phyloP scores from a whole-genome alignment of 2,888 invertebrate genomes.

The Oegoconia quadripuncta region DNA sequence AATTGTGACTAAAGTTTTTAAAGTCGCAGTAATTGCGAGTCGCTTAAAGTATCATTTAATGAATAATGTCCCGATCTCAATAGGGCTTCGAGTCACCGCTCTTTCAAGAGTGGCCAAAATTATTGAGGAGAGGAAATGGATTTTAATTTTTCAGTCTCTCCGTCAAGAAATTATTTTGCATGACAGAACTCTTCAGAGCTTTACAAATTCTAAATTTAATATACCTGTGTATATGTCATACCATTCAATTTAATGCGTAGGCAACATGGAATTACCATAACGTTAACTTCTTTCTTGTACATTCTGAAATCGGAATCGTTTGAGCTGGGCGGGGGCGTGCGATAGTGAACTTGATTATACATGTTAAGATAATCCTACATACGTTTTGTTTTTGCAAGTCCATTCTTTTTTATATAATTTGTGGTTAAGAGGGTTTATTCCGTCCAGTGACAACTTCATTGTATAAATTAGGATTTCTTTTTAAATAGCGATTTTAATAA shows the following conservation, averaged over 20 bases:
- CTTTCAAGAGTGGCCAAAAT: conserved; percentile 44
- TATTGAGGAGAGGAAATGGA: conserved; percentile 46
- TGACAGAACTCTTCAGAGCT: conserved; percentile 57
- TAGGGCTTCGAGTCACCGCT: conserved; percentile 44
- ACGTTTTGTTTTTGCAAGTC: too few species aligned
- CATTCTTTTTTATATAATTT: too few species aligned
- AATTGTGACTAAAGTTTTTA: conserved; percentile 68
- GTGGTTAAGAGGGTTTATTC: too few species aligned
- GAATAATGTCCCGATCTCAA: conserved; percentile 61
- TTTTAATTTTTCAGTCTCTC: conserved; percentile 57
- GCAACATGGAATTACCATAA: too few species aligned
- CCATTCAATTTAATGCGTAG: conserved; percentile 41
- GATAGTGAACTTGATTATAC: too few species aligned
- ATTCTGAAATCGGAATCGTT: too few species aligned
- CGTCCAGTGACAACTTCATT: too few species aligned
- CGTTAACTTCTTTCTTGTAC: too few species aligned
- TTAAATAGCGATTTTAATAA: too few species aligned
- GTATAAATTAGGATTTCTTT: too few species aligned
- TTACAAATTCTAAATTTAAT: conserved; percentile 49
- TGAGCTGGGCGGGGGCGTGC: too few species aligned
- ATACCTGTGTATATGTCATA: conserved; percentile 37
- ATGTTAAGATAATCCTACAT: too few species aligned
- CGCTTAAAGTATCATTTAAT: conserved; percentile 69
- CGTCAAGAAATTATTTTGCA: conserved; percentile 66
- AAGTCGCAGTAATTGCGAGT: conserved; percentile 60